Base-by-base conservation (phyloP, 2,113 vertebrate genomes). In the Micronycteris hirsuta region DNA sequence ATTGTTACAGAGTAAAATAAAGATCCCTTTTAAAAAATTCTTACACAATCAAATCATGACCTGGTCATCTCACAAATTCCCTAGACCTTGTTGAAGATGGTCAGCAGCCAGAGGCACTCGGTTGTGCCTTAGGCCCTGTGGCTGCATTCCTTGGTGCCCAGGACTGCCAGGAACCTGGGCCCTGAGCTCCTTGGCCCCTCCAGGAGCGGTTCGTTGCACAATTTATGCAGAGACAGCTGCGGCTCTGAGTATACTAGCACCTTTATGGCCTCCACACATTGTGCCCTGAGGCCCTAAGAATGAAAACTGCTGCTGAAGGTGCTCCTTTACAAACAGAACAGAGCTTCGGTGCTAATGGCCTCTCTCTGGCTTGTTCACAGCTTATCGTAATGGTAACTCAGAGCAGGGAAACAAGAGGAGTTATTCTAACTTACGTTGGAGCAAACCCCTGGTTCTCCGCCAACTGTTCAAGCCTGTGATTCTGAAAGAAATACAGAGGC, bases 1-100 rank as follows among this genome's bases (percentile, higher is more conserved):
- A 91, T 78, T 70, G 11, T 49, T 43, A 56, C 19, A 26, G 14
- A 94, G 20, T 54, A 89, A 96, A 94, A 33, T 15, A 87, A 92
- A 47, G 2, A 1, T 61, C 89, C 33, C 38, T 68, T 77, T 12
- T n/a, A 45, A 82, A 28, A 61, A 80, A 58, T 38, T 70, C 16
- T 80, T 84, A 65, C 47, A 33, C 24, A 89, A 67, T n/a, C 4
- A 70, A 65, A 71, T 28, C 28, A 20, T 28, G 11, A 65, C 54
- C 2, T 0, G 4, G 65, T 61, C 77, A 20, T 47, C n/a, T 70
- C 31, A 20, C 9, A 54, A 54, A 41, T 54, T 80, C 28, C n/a
- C 70, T 33, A 36, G 52, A 67, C 20, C 24, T 67, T 91, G 26
- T 8, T 36, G 38, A 33, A 58, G 36, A 28, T 17, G 6, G 6